Conservation (phyloP, 2,113 vertebrate species). For the Tylochromis polylepis region DNA sequence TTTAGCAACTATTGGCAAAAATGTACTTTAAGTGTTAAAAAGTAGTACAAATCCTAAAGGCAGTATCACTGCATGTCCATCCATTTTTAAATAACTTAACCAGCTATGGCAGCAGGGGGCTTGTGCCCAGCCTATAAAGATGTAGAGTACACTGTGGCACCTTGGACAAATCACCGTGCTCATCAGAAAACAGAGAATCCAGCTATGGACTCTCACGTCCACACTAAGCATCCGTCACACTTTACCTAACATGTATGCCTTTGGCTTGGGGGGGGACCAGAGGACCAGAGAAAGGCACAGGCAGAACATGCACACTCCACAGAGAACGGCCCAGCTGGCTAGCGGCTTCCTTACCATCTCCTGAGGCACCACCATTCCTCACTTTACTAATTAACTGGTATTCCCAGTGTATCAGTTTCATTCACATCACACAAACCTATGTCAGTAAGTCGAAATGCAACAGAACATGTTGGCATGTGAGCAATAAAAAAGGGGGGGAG, state of each 20-base stretch:
- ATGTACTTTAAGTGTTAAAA: background rate
- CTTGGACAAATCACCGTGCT: rapidly evolving
- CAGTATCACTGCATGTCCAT: background rate
- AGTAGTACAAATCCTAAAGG: background rate
- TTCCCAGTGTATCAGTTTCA: background rate
- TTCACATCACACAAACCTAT: background rate
- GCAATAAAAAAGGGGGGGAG: background rate
- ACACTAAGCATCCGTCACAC: background rate
- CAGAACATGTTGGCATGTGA: rapidly evolving
- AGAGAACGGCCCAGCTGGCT: rapidly evolving
- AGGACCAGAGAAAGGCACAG: background rate
- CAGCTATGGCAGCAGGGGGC: background rate
- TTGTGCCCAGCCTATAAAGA: background rate
- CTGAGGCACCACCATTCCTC: rapidly evolving
- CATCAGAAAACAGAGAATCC: background rate
- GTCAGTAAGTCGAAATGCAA: background rate
- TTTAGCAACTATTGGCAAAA: background rate
- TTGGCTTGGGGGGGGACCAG: background rate
- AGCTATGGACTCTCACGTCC: background rate
- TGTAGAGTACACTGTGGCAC: background rate
- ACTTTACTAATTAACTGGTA: background rate
- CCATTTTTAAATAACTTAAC: background rate
- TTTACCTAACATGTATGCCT: background rate
- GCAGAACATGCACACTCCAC: background rate
- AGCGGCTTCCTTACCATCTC: background rate